Percentiles rank a stretch among this genome's conserved stretches.
Evolutionary conservation across 2,113 vertebrate genomes (phyloP).

Genomic region (Pituophis catenifer): DNA sequence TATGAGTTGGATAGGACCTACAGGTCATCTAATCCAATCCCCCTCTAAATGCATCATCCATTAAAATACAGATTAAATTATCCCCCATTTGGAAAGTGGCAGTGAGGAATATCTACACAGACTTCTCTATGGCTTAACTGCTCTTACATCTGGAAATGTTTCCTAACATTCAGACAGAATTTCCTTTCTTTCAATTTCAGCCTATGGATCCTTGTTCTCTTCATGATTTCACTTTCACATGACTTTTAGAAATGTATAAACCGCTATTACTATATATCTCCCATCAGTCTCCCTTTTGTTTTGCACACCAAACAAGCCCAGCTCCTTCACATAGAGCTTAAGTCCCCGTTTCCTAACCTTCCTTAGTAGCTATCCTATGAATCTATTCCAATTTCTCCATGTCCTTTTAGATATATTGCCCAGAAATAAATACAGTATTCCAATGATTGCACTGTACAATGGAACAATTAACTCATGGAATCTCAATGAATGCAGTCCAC

Average conservation of each 20-base stretch:
- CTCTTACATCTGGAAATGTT: neutral
- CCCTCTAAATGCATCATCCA: neutral
- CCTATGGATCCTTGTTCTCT: neutral
- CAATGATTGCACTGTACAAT: neutral
- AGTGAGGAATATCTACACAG: neutral
- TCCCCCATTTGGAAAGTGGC: neutral
- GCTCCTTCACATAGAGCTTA: neutral
- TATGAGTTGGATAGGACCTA: neutral
- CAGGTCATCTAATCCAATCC: neutral
- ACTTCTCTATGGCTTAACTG: neutral
- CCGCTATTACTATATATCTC: neutral
- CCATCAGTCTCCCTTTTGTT: neutral
- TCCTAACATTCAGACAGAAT: neutral
- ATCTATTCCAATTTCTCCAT: neutral
- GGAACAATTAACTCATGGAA: neutral
- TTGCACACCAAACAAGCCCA: neutral
- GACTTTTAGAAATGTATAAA: neutral
- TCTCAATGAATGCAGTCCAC: neutral
- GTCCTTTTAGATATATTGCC: no score
- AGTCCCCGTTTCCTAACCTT: neutral
- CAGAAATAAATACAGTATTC: neutral
- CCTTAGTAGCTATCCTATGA: neutral
- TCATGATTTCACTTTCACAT: neutral
- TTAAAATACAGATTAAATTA: neutral
- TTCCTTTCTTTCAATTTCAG: neutral